These are phyloP conservation scores for Corythornis leucogaster DNA, from an alignment of 2,797 vertebrate species.

Conservation along the genomic window DNA sequence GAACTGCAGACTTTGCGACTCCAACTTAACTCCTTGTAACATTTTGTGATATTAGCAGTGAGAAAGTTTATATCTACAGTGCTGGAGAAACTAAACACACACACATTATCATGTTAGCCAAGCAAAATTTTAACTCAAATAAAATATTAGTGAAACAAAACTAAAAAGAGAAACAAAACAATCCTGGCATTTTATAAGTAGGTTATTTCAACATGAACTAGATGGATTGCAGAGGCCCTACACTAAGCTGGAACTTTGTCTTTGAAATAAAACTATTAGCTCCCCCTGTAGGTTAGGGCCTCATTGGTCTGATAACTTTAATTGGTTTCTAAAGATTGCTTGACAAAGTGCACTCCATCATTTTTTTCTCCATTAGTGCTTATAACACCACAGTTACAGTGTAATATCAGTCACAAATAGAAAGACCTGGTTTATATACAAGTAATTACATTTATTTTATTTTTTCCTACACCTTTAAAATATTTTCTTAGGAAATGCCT, in stretches of 20 bases:
- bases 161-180: constrained; percentile 40
- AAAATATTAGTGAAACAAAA: constrained; percentile 60
- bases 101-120: constrained; percentile 30
- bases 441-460: neutral
- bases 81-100: constrained; percentile 63
- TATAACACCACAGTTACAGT: neutral
- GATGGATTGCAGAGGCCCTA: constrained; percentile 22
- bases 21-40: constrained; percentile 74
- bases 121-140: constrained; percentile 64
- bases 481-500: constrained; percentile 21
- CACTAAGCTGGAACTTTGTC: neutral
- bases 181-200: constrained; percentile 16
- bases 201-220: constrained; percentile 51
- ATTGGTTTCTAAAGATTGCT: constrained; percentile 21
- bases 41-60: constrained; percentile 75
- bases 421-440: neutral
- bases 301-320: constrained; percentile 1
- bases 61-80: constrained; percentile 72
- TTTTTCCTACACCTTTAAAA: neutral
- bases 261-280: constrained; percentile 33
- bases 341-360: neutral
- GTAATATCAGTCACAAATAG: neutral
- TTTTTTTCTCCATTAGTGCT: neutral
- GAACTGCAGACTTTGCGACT: constrained; percentile 78
- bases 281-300: neutral